A percentile compares a stretch with the other conserved stretches of the same genome.
These are phyloP conservation scores for Hippocampus guttulatus DNA, from an alignment of 2,113 vertebrate genomes.

Conservation along the genomic window DNA sequence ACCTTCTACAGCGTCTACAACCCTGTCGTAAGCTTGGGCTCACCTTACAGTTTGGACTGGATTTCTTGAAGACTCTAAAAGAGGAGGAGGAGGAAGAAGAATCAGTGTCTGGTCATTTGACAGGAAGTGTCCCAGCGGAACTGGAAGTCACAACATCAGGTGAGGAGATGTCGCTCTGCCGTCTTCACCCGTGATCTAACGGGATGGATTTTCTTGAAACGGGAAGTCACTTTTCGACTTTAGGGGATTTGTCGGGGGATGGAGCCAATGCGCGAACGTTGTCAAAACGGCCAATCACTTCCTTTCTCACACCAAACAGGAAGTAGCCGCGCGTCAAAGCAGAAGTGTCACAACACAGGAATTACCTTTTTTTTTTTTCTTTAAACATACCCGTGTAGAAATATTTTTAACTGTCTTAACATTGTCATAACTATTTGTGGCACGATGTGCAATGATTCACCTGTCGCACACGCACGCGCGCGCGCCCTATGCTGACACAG, in stretches of 20 bases:
- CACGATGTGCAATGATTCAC: not conserved
- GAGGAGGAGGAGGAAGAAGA: constrained; percentile 14
- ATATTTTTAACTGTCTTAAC: not conserved
- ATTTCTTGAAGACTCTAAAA: constrained; percentile 75
- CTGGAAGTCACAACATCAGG: not conserved
- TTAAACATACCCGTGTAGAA: not conserved
- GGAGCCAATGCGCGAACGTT: not conserved
- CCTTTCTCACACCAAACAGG: constrained; percentile 1
- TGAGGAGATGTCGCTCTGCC: not conserved
- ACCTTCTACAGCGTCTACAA: not conserved
- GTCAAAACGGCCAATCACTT: not conserved
- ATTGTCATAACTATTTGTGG: not conserved
- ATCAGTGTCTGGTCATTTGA: not conserved
- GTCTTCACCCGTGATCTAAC: not conserved
- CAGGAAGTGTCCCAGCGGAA: not conserved
- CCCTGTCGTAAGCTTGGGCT: constrained; percentile 4
- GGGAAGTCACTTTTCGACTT: not conserved
- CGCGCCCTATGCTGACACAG: not conserved
- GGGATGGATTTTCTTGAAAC: not conserved
- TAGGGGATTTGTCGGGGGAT: not conserved
- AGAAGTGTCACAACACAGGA: not conserved
- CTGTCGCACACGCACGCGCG: not conserved
- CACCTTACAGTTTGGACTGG: constrained; percentile 78
- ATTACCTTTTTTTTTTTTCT: not conserved
- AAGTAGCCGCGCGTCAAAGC: not conserved